Evolutionary conservation across 1,140 invertebrate genomes (phyloP).

Genomic region (Drosophila mauritiana): DNA sequence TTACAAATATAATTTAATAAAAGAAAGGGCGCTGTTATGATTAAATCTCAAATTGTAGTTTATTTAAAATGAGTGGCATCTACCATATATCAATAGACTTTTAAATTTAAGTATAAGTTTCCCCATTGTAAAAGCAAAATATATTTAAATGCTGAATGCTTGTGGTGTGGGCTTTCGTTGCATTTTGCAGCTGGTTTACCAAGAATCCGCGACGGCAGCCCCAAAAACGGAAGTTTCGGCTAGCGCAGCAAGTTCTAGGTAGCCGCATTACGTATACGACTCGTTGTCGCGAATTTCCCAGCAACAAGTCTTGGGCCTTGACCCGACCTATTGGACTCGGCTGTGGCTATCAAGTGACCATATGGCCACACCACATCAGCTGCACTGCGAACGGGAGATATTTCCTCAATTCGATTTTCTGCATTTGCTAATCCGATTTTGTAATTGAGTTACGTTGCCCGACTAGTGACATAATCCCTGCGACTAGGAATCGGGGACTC

Average conservation of each 20-base stretch:
- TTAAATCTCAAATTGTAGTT: too few relatives aligned
- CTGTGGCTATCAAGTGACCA: slow-evolving; percentile 19
- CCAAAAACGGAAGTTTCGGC: slow-evolving; percentile 12
- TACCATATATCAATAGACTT: too few relatives aligned
- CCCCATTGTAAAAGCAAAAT: not conserved
- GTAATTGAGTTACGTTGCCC: slow-evolving; percentile 65
- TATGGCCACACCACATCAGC: slow-evolving; percentile 39
- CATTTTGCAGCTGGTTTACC: not conserved
- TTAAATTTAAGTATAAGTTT: too few relatives aligned
- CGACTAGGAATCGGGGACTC: slow-evolving; percentile 1
- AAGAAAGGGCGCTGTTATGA: too few relatives aligned
- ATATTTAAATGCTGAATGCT: too few relatives aligned
- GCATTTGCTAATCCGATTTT: slow-evolving; percentile 69
- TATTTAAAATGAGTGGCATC: too few relatives aligned
- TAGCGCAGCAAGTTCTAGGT: slow-evolving; percentile 5
- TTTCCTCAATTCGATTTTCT: slow-evolving; percentile 43
- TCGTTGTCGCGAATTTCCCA: slow-evolving; percentile 5
- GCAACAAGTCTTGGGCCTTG: slow-evolving; percentile 49
- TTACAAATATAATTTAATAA: too few relatives aligned
- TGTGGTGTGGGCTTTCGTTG: not conserved
- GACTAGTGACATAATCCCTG: slow-evolving; percentile 62
- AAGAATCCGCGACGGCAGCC: not conserved
- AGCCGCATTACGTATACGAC: slow-evolving; percentile 33
- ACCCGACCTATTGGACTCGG: slow-evolving; percentile 38
- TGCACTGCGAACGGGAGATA: slow-evolving; percentile 5